Base-by-base conservation (phyloP, 2,888 invertebrate species). In the Caenorhabditis sp. region DNA sequence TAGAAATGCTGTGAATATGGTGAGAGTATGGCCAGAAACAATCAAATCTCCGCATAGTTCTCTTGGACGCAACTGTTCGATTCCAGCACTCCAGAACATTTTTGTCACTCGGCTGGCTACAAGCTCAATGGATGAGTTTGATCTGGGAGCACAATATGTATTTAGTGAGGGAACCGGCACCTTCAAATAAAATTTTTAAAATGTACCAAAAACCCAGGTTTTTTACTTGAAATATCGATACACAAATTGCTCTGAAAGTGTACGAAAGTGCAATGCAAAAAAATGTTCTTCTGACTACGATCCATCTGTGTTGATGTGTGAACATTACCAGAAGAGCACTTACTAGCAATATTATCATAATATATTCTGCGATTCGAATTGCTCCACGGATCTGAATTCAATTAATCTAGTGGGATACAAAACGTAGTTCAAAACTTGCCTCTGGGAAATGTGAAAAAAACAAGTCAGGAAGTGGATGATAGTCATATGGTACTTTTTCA, bases 21-120 rank as follows among this genome's bases (percentile, higher is more conserved):
- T 89, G 8, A 90, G 72, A 6, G 91, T 91, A 70, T 91, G 91
- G 6, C 91, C 91, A 40, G 88, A 88, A 51, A 91, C 91, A 24
- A 91, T 90, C 40, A 91, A 64, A 81, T 91, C 91, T 8, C 91
- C 91, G 50, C 91, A 91, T 13, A 91, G 72, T 58, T 87, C 87
- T 1, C 89, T 60, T 1, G 85, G 87, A 13, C 84, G 80, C 4
- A 85, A 68, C 55, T 85, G 85, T 35, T 90, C 90, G 47, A 90
- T 90, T 53, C 90, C 90, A 5, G 89, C 89, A n/a, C 88, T 88
- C 90, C 89, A 90, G 81, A 90, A 90, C 80, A 88, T 90, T 71
- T 84, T 68, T 6, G 80, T 68, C 1, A 91, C 87, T 40, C 91
- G 80, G 2, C 70, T 65, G 9, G 81, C 77, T 11, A 85, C 84